Percentiles rank a stretch among this genome's conserved stretches.
Evolutionary conservation across 2,888 invertebrate species (phyloP).

Genomic region (Anagyrus pseudococci): DNA sequence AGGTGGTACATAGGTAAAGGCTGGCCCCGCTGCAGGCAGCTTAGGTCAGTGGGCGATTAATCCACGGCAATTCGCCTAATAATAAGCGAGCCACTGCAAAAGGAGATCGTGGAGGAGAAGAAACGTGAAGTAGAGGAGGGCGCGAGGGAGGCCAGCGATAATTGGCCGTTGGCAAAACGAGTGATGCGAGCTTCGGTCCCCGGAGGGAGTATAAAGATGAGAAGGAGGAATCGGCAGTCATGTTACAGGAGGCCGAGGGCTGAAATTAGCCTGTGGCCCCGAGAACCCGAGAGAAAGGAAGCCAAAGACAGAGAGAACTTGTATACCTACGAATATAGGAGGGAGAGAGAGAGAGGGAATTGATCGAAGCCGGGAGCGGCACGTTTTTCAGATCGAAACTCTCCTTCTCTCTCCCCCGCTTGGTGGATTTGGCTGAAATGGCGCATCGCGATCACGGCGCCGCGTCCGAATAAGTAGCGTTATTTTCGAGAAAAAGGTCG

Average conservation of each 20-base stretch:
- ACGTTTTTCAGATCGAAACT: constrained; percentile 10
- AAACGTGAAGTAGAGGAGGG: not conserved
- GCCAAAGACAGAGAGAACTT: not conserved
- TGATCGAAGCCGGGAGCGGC: constrained; percentile 3
- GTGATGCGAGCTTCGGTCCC: too few relatives aligned
- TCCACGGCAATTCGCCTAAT: too few relatives aligned
- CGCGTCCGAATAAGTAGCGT: constrained; percentile 24
- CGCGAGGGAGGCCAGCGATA: not conserved
- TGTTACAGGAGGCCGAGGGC: not conserved
- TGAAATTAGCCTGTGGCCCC: not conserved
- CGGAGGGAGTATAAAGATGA: not conserved
- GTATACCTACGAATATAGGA: constrained; percentile 17
- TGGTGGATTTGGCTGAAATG: constrained; percentile 12
- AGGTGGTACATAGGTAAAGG: too few relatives aligned
- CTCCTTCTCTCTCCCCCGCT: not conserved
- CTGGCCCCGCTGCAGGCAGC: too few relatives aligned
- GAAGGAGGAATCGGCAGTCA: not conserved
- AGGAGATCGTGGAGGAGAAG: not conserved
- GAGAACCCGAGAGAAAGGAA: not conserved
- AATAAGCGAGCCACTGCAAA: too few relatives aligned
- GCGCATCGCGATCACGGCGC: constrained; percentile 24
- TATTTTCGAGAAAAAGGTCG: constrained; percentile 27
- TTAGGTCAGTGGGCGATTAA: too few relatives aligned
- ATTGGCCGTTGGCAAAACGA: not conserved
- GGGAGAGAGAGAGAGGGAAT: not conserved